phyloP scores from a whole-genome alignment of 2,888 invertebrate species.

The Eupithecia subfuscata region DNA sequence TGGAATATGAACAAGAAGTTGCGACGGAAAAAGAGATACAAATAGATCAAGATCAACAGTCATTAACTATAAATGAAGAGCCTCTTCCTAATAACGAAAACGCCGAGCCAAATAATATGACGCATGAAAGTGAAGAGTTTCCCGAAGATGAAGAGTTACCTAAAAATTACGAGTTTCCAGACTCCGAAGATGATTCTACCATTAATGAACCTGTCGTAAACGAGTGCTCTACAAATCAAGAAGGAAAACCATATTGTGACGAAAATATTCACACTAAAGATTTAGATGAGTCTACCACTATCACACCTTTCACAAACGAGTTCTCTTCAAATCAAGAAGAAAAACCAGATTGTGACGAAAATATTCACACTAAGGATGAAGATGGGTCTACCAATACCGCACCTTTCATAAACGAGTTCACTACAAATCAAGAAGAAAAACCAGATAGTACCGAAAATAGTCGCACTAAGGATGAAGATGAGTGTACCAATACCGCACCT shows the following conservation, averaged over 20 bases:
- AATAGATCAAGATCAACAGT: slow-evolving; percentile 27
- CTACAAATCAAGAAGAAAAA: background rate
- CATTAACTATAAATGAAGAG: slow-evolving; percentile 12
- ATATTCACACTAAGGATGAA: background rate
- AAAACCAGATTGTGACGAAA: background rate
- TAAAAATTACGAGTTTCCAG: slow-evolving; percentile 3
- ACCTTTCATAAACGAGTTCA: background rate
- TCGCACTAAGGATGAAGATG: background rate
- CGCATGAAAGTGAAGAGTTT: slow-evolving; percentile 14
- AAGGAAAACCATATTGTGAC: background rate
- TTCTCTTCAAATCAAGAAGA: background rate
- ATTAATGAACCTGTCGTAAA: background rate
- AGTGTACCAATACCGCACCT: background rate
- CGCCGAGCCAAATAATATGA: background rate
- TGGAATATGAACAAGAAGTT: slow-evolving; percentile 16
- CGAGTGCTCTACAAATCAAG: background rate
- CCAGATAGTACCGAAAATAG: background rate
- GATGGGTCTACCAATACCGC: background rate
- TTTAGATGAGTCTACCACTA: background rate
- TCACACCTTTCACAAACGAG: background rate
- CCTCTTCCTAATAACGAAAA: slow-evolving; percentile 2
- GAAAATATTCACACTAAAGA: slow-evolving; percentile 4
- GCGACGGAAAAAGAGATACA: slow-evolving; percentile 20
- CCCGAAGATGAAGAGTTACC: slow-evolving; percentile 17
- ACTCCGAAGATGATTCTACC: background rate